phyloP scores from a whole-genome alignment of 2,797 vertebrate species.

The Sebastes trivittatus region DNA sequence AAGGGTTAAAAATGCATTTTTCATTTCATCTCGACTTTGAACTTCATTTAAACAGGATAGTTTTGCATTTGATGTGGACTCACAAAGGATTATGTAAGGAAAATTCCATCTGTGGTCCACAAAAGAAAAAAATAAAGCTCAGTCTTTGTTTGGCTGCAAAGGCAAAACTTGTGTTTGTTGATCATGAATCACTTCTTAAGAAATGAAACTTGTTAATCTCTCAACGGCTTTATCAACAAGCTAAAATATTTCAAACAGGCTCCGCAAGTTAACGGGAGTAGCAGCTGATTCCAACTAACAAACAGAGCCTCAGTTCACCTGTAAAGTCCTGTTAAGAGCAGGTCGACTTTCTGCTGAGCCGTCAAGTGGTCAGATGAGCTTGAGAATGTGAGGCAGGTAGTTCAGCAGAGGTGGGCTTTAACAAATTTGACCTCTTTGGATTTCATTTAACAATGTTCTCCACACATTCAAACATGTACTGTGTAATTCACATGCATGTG shows the following conservation, averaged over 20 bases:
- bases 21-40: background rate
- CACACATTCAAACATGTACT: background rate
- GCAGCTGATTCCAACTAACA: background rate
- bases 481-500: slow-evolving; percentile 19
- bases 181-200: background rate
- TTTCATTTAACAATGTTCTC: slow-evolving; percentile 15
- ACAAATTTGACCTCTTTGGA: background rate
- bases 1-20: background rate
- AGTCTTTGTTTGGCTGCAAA: background rate
- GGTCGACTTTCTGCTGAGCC: background rate
- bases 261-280: background rate
- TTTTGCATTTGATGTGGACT: background rate
- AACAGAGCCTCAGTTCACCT: background rate
- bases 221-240: background rate
- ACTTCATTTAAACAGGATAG: background rate
- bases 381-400: background rate
- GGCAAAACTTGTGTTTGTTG: background rate
- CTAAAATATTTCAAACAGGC: slow-evolving; percentile 3
- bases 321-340: background rate
- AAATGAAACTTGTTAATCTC: background rate
- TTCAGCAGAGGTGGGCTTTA: slow-evolving; percentile 4
- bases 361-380: background rate
- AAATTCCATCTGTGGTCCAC: background rate
- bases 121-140: background rate
- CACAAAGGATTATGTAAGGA: background rate